phyloP scores from a whole-genome alignment of 1,140 invertebrate species.

The Neuroterus valhalla region DNA sequence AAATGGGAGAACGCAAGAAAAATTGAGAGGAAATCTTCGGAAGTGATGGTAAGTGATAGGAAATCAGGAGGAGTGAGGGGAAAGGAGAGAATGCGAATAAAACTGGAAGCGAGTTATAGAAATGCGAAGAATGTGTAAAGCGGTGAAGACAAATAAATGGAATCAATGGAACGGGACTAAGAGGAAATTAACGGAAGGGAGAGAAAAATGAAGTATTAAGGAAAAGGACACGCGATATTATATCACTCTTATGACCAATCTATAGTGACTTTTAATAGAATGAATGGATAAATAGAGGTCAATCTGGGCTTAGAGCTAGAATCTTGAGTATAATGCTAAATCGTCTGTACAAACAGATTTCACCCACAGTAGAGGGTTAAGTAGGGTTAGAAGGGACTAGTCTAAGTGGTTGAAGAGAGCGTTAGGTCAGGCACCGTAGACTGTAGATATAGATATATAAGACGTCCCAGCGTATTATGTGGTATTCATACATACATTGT shows the following conservation, averaged over 20 bases:
- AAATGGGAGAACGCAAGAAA: too few species aligned
- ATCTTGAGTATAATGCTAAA: not conserved
- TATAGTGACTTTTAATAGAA: not conserved
- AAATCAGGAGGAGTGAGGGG: too few species aligned
- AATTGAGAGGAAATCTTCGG: too few species aligned
- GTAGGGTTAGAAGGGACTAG: slow-evolving; percentile 35
- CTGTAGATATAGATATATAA: not conserved
- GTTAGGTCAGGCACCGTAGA: slow-evolving; percentile 34
- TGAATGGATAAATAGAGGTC: slow-evolving; percentile 1
- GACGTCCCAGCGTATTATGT: not conserved
- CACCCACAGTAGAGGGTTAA: slow-evolving; percentile 3
- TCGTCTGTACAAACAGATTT: slow-evolving; percentile 5
- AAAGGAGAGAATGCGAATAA: too few species aligned
- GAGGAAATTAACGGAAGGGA: too few species aligned
- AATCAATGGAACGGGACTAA: too few species aligned
- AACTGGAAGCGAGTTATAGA: too few species aligned
- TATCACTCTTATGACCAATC: not conserved
- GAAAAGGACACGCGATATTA: too few species aligned
- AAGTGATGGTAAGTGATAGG: too few species aligned
- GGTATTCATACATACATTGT: not conserved
- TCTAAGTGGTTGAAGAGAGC: slow-evolving; percentile 48
- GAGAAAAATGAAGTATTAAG: too few species aligned
- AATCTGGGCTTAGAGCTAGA: slow-evolving; percentile 28
- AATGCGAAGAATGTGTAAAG: too few species aligned
- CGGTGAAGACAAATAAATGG: too few species aligned